Conservation (phyloP, 2,113 vertebrate genomes). For the Empidonax traillii region DNA sequence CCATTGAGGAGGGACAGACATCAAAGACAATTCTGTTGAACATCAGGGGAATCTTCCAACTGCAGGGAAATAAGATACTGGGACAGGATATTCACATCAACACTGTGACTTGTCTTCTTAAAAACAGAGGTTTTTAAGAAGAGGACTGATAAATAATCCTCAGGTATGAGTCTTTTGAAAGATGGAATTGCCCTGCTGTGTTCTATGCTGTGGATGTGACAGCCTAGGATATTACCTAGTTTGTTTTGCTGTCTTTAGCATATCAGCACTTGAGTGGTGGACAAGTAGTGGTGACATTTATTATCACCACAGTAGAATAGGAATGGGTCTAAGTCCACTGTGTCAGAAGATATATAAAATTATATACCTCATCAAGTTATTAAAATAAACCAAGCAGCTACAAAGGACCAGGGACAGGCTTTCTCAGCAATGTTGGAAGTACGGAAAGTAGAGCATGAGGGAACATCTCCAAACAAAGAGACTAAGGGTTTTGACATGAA, state of each 20-base stretch:
- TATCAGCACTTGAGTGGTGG: neutral
- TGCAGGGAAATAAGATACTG: neutral
- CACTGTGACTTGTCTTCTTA: neutral
- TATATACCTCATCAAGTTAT: neutral
- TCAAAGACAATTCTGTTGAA: neutral
- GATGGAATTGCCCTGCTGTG: neutral
- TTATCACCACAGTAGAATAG: neutral
- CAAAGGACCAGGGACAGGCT: neutral
- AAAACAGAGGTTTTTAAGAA: neutral
- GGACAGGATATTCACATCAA: neutral
- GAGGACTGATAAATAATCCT: neutral
- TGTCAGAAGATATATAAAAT: neutral
- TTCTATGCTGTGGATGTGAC: neutral
- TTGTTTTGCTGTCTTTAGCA: neutral
- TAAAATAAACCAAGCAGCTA: neutral
- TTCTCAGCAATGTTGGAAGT: neutral
- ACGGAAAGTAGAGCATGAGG: neutral
- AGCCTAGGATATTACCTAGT: neutral
- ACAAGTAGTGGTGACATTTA: neutral
- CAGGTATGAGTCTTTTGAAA: neutral
- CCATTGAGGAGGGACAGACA: neutral
- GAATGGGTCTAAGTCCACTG: neutral
- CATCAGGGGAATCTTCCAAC: neutral
- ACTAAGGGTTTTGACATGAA: neutral
- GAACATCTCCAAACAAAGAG: neutral